These are phyloP conservation scores for Apotomis capreana DNA, from an alignment of 2,888 invertebrate genomes.

Conservation along the genomic window DNA sequence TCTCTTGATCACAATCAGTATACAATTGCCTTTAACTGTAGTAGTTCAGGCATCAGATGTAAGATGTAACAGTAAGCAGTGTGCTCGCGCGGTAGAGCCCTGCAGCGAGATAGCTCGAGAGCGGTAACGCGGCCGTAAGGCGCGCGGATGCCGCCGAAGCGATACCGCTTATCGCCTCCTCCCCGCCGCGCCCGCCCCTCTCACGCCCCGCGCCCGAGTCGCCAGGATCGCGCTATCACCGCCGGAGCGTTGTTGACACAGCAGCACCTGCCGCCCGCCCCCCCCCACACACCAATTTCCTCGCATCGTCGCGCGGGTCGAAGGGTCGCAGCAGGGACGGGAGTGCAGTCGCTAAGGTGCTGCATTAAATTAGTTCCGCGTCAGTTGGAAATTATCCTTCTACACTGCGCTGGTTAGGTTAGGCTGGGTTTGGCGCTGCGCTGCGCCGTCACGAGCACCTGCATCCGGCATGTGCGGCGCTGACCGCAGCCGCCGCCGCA, in stretches of 20 bases:
- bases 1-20: too few species aligned
- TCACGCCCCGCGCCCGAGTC: slow-evolving; percentile 1
- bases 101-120: slow-evolving; percentile 24
- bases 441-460: neutral
- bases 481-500: neutral
- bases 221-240: slow-evolving; percentile 2
- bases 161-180: slow-evolving; percentile 36
- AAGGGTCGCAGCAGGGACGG: too few species aligned
- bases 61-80: too few species aligned
- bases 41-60: too few species aligned
- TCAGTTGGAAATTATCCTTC: neutral
- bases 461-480: neutral
- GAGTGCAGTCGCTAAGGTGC: too few species aligned
- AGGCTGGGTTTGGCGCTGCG: too few species aligned
- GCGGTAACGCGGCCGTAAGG: slow-evolving; percentile 33
- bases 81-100: neutral
- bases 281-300: too few species aligned
- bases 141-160: slow-evolving; percentile 20
- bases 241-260: neutral
- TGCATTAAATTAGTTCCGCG: neutral
- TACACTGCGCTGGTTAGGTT: too few species aligned
- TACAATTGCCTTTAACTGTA: too few species aligned
- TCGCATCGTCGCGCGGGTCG: too few species aligned
- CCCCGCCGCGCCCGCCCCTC: slow-evolving; percentile 16
- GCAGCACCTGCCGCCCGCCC: slow-evolving; percentile 41